These are phyloP conservation scores for Sebastes variabilis DNA, from an alignment of 2,797 vertebrate genomes.

Conservation along the genomic window DNA sequence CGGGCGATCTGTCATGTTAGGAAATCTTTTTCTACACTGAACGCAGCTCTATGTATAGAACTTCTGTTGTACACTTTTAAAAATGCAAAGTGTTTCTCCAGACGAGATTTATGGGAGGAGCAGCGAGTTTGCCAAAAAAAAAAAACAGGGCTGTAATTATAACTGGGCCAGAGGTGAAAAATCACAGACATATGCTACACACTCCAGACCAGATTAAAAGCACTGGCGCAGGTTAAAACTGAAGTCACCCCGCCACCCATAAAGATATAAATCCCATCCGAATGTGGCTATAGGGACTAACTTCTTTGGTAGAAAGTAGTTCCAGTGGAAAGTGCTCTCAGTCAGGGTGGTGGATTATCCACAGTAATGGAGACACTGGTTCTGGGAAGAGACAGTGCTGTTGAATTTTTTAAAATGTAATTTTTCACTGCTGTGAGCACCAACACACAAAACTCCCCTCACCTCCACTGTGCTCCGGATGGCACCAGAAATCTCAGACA, in stretches of 20 bases:
- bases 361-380: background rate
- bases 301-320: background rate
- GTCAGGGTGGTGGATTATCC: background rate
- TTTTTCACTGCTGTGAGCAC: constrained; percentile 28
- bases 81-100: constrained; percentile 1
- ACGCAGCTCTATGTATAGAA: background rate
- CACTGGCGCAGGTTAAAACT: background rate
- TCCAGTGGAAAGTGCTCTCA: background rate
- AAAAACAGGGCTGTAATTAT: background rate
- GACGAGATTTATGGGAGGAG: background rate
- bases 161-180: background rate
- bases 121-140: background rate
- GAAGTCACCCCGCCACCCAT: background rate
- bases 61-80: background rate
- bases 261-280: background rate
- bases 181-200: background rate
- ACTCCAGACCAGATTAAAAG: background rate
- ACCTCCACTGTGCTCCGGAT: background rate
- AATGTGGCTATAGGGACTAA: background rate
- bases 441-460: background rate
- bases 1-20: background rate
- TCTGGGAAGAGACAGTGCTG: constrained; percentile 4
- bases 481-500: background rate
- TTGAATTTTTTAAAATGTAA: constrained; percentile 21
- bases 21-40: background rate